These are phyloP conservation scores for Carollia perspicillata DNA, from an alignment of 2,113 vertebrate genomes.

Conservation along the genomic window DNA sequence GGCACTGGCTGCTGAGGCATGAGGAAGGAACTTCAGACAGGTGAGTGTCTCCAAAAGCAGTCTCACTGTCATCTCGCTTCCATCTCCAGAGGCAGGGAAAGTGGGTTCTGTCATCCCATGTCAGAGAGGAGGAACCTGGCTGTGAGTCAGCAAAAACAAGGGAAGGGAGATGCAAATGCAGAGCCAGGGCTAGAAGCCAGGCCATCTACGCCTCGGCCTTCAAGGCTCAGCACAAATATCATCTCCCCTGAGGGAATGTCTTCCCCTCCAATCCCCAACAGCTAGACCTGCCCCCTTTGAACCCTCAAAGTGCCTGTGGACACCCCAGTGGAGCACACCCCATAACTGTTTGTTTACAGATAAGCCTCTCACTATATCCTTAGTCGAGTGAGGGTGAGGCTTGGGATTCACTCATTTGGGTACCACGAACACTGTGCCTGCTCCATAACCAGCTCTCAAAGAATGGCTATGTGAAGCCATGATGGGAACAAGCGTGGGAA, in stretches of 20 bases:
- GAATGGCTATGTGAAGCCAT: too few relatives aligned
- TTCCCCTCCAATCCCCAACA: neutral
- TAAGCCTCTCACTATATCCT: neutral
- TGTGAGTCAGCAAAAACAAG: neutral
- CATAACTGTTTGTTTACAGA: neutral
- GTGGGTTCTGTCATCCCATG: neutral
- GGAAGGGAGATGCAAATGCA: neutral
- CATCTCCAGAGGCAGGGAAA: neutral
- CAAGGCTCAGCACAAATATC: neutral
- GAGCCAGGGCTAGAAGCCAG: neutral
- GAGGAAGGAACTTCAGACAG: too few relatives aligned
- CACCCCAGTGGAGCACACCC: rapidly evolving
- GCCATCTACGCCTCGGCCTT: neutral
- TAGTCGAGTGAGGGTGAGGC: too few relatives aligned
- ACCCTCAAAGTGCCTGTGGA: neutral
- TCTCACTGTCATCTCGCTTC: neutral
- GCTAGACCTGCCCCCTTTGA: neutral
- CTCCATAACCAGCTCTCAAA: neutral
- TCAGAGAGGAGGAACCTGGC: neutral
- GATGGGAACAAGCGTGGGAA: neutral
- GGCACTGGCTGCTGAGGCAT: rapidly evolving
- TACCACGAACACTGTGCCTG: neutral
- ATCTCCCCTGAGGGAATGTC: neutral
- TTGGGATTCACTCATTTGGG: neutral
- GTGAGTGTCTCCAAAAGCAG: neutral